Conservation (phyloP, 1,140 invertebrate species). For the Cydia splendana region DNA sequence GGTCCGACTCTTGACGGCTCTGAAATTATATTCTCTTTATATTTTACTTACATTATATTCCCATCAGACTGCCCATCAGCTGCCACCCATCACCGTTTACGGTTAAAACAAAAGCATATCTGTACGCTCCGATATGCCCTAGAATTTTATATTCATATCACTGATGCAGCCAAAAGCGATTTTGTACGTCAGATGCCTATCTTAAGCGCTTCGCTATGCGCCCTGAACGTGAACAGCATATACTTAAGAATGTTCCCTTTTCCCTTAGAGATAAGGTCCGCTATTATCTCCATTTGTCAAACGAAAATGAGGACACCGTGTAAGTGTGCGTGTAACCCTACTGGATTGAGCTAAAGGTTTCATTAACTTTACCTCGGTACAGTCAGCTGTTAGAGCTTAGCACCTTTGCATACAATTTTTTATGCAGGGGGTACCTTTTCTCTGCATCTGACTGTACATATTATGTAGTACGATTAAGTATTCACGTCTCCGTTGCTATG, state of each 20-base stretch:
- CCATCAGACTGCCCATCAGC: too few relatives aligned
- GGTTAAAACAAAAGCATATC: not conserved
- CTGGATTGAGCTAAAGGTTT: not conserved
- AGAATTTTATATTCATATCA: slow-evolving; percentile 10
- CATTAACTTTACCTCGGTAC: too few relatives aligned
- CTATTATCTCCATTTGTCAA: slow-evolving; percentile 23
- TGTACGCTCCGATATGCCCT: not conserved
- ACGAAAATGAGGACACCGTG: not conserved
- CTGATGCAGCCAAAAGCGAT: not conserved
- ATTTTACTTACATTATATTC: not conserved
- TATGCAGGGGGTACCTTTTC: too few relatives aligned
- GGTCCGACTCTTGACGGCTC: not conserved
- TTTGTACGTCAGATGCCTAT: slow-evolving; percentile 17
- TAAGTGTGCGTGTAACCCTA: not conserved
- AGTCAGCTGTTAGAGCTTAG: too few relatives aligned
- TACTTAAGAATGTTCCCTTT: not conserved
- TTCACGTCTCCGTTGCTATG: too few relatives aligned
- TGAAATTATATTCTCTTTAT: not conserved
- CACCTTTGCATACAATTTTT: too few relatives aligned
- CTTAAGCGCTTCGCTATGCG: slow-evolving; percentile 11
- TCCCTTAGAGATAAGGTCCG: slow-evolving; percentile 8
- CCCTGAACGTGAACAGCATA: slow-evolving; percentile 21
- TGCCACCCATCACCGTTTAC: too few relatives aligned
- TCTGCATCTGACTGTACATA: too few relatives aligned
- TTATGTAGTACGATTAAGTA: too few relatives aligned